These are phyloP conservation scores for Malaclemys terrapin DNA, from an alignment of 2,113 vertebrate species.

Conservation along the genomic window DNA sequence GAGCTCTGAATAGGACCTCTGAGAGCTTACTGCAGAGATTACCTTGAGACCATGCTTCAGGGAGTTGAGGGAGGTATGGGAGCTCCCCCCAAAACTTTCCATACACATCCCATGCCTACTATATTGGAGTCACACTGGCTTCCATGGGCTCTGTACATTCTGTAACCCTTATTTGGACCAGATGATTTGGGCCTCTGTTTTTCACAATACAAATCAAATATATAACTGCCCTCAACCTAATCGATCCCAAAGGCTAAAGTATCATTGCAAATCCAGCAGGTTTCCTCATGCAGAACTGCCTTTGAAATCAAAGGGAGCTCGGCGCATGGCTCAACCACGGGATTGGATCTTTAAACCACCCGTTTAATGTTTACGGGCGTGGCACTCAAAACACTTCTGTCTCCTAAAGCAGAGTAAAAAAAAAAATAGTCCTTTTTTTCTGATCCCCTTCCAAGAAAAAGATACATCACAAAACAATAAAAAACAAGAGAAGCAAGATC, in stretches of 20 bases:
- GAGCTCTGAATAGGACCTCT: neutral
- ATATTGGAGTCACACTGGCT: neutral
- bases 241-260: neutral
- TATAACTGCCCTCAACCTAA: neutral
- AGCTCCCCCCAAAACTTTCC: neutral
- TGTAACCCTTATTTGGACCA: neutral
- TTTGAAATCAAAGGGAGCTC: neutral
- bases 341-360: neutral
- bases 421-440: conserved; percentile 4
- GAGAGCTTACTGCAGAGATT: neutral
- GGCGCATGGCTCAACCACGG: neutral
- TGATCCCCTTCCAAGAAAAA: conserved; percentile 5
- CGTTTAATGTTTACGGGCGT: neutral
- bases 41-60: neutral
- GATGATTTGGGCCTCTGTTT: neutral
- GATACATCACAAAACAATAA: neutral
- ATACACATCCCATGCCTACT: neutral
- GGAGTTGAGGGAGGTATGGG: neutral
- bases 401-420: neutral
- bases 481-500: neutral
- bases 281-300: neutral
- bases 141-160: neutral
- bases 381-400: neutral
- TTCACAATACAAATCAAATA: neutral
- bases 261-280: neutral